Percentiles rank a stretch among this genome's conserved stretches.
phyloP scores from a whole-genome alignment of 2,113 vertebrate genomes.

The Vireo altiloquus region DNA sequence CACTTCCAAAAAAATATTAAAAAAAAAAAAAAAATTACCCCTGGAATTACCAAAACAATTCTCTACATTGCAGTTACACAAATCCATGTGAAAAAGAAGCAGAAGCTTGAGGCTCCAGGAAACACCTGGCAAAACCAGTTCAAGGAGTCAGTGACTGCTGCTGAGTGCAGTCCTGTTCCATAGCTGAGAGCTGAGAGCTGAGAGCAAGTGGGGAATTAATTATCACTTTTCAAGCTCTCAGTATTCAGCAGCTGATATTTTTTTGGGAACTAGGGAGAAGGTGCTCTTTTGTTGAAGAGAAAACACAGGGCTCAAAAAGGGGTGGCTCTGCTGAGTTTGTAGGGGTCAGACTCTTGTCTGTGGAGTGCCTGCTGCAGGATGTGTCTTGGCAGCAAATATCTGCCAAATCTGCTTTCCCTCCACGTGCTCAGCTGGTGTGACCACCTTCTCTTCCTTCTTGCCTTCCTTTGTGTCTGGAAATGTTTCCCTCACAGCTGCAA shows the following conservation, averaged over 20 bases:
- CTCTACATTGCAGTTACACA: neutral
- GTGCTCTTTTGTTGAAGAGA: neutral
- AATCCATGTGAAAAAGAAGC: neutral
- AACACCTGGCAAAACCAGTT: neutral
- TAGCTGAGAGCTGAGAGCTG: too few species aligned
- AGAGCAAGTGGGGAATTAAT: neutral
- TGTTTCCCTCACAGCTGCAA: neutral
- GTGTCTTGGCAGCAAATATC: neutral
- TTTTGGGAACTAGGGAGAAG: neutral
- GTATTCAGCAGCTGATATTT: neutral
- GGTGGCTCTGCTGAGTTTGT: neutral
- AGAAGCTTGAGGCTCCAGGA: neutral
- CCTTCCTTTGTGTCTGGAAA: neutral
- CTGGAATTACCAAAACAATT: neutral
- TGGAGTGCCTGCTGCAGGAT: neutral
- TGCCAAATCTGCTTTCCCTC: neutral
- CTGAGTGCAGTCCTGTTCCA: neutral
- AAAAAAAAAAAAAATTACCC: neutral
- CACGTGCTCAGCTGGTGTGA: rapidly evolving
- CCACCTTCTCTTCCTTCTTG: rapidly evolving
- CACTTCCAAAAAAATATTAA: neutral
- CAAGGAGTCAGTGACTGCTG: neutral
- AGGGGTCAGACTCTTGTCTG: neutral
- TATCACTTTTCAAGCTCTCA: neutral
- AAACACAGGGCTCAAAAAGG: neutral